Conservation (phyloP, 2,113 vertebrate species). For the Chunga burmeisteri region DNA sequence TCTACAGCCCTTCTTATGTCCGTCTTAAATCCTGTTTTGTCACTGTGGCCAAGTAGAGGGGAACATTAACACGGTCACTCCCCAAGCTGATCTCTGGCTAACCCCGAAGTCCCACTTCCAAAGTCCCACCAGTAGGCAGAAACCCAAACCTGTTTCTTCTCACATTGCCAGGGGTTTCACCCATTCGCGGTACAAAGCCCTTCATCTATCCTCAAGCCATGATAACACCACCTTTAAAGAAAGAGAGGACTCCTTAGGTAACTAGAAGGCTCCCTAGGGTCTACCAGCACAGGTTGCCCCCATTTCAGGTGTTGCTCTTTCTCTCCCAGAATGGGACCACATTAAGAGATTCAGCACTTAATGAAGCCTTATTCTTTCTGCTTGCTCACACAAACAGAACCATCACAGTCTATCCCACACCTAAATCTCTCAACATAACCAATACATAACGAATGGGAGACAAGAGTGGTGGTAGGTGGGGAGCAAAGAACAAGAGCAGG, state of each 20-base stretch:
- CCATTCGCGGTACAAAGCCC: not conserved
- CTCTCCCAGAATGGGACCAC: not conserved
- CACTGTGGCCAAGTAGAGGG: not conserved
- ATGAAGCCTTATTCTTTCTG: not conserved
- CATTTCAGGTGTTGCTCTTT: not conserved
- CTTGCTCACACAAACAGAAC: not conserved
- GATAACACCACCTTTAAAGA: not conserved
- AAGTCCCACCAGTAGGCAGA: not conserved
- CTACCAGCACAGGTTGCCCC: not conserved
- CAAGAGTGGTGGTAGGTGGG: not conserved
- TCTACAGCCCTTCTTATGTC: not conserved
- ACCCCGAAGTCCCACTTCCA: not conserved
- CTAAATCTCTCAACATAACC: not conserved
- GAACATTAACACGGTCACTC: not conserved
- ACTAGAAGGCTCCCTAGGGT: not conserved
- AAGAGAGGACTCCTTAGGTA: not conserved
- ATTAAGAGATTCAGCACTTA: not conserved
- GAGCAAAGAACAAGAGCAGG: not conserved
- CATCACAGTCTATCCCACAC: not conserved
- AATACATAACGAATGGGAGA: not conserved
- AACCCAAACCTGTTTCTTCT: not conserved
- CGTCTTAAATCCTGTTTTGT: not conserved
- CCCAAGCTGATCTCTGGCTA: not conserved
- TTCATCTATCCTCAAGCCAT: not conserved
- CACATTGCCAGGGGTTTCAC: not conserved